Evolutionary conservation across 2,113 vertebrate species (phyloP), one percentile per base, ranked within the genome.

Genomic region (Sturnira hondurensis): DNA sequence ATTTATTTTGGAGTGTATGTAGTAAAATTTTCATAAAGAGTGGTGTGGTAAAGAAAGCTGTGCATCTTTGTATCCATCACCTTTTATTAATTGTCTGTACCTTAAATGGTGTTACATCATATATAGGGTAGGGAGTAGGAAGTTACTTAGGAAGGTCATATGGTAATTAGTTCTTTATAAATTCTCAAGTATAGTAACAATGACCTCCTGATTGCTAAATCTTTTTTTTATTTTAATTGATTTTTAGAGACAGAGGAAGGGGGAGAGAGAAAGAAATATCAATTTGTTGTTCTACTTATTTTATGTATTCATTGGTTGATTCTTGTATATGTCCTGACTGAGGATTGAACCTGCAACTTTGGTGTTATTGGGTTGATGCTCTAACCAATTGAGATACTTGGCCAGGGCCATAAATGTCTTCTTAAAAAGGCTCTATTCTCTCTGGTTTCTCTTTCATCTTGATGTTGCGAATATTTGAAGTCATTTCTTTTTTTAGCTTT

Each of bases 371-470:
- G 28, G 61, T 63, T 63, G 61, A 63, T 2, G 11, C 28, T 63
- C 28, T 31, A 63, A 63, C 61, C 28, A 63, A 63, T 5, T 31
- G 61, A 31, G 61, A 4, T 63, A 31, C 28, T 28, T 63, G 61
- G 28, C 13, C 61, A 63, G 26, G 61, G 28, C 61, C 28, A 31
- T 63, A 13, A 63, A 63, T 63, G 61, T 63, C 61, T 63, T 63
- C 28, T 63, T 63, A 63, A 63, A 63, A 63, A 63, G 11, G 28
- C 13, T 82, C 10, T 14, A 3, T 89, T 17, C 26, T 86, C 14
- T 86, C 13, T 86, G 20, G 7, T 56, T 95, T 93, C 36, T 82
- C 41, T 91, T 68, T 94, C 28, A 36, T 85, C 61, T 96, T 87
- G 54, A 78, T 61, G 12, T 28, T 71, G 7, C 41, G 70, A 86